phyloP scores from a whole-genome alignment of 2,113 vertebrate species.

The Tychaedon coryphoeus region DNA sequence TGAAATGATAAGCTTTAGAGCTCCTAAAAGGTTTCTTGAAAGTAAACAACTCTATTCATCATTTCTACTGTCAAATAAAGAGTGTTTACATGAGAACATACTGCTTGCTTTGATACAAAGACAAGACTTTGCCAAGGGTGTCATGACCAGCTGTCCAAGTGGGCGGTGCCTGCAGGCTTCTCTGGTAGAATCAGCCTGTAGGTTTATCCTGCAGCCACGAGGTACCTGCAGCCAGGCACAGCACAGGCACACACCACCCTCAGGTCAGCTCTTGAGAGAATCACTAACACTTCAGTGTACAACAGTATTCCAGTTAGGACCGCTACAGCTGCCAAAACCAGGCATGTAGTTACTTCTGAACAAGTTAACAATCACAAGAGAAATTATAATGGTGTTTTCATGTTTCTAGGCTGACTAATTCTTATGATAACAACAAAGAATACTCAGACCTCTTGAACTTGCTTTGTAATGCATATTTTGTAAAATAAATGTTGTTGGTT shows the following conservation, averaged over 20 bases:
- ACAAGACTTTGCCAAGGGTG: not conserved
- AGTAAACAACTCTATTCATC: not conserved
- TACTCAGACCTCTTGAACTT: not conserved
- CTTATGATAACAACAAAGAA: not conserved
- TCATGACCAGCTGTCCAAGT: not conserved
- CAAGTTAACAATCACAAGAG: not conserved
- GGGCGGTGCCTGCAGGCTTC: not conserved
- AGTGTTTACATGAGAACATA: not conserved
- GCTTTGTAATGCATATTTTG: not conserved
- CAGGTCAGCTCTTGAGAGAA: not conserved
- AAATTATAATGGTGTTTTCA: not conserved
- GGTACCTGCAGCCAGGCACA: not conserved
- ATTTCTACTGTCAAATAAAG: not conserved
- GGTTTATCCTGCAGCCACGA: not conserved
- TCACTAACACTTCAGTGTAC: not conserved
- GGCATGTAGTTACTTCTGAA: not conserved
- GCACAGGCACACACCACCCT: not conserved
- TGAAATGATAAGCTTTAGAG: not conserved
- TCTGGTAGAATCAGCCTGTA: fast-evolving
- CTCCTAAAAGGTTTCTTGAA: not conserved
- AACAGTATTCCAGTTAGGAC: not conserved
- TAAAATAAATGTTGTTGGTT: not conserved
- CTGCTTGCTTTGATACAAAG: not conserved
- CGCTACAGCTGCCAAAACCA: not conserved
- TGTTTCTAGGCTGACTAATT: not conserved